Evolutionary conservation across 2,888 invertebrate genomes (phyloP).

Genomic region (Sinhomidia bicolor): DNA sequence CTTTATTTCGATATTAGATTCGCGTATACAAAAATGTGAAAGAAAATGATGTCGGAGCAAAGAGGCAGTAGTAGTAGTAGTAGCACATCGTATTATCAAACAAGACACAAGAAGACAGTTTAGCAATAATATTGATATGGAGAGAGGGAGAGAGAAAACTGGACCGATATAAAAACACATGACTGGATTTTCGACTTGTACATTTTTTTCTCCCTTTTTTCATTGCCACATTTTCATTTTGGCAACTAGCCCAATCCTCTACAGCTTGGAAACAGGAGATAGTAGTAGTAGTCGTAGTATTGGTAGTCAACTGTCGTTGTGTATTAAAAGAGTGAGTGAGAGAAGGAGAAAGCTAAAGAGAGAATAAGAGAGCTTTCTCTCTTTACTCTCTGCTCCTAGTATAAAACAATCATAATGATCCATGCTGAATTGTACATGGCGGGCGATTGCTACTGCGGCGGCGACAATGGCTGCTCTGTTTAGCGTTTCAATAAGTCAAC

Average conservation of each 20-base stretch:
- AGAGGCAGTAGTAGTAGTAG: too few species aligned
- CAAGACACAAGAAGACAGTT: background rate
- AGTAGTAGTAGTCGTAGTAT: slow-evolving; percentile 6
- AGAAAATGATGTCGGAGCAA: background rate
- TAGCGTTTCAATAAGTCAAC: slow-evolving; percentile 15
- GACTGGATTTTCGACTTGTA: slow-evolving; percentile 35
- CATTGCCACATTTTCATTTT: slow-evolving; percentile 63
- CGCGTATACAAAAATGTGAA: background rate
- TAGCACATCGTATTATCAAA: background rate
- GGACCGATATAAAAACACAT: slow-evolving; percentile 45
- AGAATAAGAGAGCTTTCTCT: background rate
- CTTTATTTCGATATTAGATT: background rate
- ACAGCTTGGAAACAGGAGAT: slow-evolving; percentile 45
- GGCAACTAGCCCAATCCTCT: slow-evolving; percentile 65
- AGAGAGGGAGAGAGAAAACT: too few species aligned
- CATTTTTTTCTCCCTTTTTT: slow-evolving; percentile 3
- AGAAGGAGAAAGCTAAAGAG: background rate
- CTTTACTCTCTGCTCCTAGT: background rate
- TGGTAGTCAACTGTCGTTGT: slow-evolving; percentile 23
- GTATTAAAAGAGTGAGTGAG: background rate
- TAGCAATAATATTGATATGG: too few species aligned
- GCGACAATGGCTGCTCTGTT: background rate
- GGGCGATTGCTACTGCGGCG: background rate
- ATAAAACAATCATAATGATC: background rate
- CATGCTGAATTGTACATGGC: background rate